phyloP scores from a whole-genome alignment of 1,140 invertebrate species.

The Apis mellifera region DNA sequence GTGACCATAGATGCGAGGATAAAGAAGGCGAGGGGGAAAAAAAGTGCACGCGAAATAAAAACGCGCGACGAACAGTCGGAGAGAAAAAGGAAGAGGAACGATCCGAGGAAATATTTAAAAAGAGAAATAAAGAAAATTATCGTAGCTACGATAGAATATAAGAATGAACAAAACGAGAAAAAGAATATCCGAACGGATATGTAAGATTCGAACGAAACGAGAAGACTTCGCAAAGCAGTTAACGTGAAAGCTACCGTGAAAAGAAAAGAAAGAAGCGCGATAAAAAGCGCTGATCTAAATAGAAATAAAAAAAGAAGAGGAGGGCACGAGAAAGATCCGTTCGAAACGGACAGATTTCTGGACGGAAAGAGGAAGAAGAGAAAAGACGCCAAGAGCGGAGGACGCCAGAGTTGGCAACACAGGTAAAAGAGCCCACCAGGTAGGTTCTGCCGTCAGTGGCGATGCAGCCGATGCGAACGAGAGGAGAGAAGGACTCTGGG shows the following conservation, averaged over 20 bases:
- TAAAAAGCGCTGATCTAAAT: too few species aligned
- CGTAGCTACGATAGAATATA: too few species aligned
- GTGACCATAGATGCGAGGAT: not conserved
- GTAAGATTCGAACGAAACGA: not conserved
- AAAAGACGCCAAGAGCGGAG: not conserved
- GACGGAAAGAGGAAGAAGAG: not conserved
- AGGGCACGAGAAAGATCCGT: too few species aligned
- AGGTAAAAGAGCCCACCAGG: conserved; percentile 58
- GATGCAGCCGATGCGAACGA: conserved; percentile 57
- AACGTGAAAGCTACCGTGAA: too few species aligned
- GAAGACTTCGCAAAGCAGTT: too few species aligned
- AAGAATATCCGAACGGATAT: too few species aligned
- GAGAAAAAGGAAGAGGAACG: not conserved
- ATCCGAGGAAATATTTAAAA: not conserved
- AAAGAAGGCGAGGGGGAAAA: not conserved
- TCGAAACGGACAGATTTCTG: too few species aligned
- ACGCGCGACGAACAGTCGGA: not conserved
- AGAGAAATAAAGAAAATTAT: too few species aligned
- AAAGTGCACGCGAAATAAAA: not conserved
- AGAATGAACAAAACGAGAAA: not conserved
- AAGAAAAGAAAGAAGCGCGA: too few species aligned
- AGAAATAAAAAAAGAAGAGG: too few species aligned
- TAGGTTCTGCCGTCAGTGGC: conserved; percentile 55
- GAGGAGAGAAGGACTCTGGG: conserved; percentile 62
- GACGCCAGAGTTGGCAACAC: conserved; percentile 39